Percentiles rank a stretch among this genome's conserved stretches.
These are phyloP conservation scores for Melanotaenia maccullochi DNA, from an alignment of 2,797 vertebrate species.

Conservation along the genomic window DNA sequence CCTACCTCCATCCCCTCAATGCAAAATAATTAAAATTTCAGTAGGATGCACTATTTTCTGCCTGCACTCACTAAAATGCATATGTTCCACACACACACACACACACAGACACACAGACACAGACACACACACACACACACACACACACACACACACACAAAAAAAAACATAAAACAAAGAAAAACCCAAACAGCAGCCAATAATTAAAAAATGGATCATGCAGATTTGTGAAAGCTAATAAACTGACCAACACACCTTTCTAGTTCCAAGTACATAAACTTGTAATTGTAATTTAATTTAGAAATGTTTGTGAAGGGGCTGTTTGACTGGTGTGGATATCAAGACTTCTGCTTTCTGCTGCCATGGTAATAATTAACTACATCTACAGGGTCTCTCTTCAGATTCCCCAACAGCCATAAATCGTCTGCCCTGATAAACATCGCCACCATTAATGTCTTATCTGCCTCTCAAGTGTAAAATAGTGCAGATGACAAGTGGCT, in stretches of 20 bases:
- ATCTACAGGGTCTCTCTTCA: slow-evolving; percentile 11
- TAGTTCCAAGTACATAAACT: not conserved
- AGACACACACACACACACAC: not conserved
- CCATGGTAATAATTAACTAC: not conserved
- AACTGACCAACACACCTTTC: not conserved
- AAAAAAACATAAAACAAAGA: too few species aligned
- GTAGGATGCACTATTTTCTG: slow-evolving; percentile 44
- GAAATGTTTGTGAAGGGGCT: not conserved
- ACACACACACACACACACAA: too few species aligned
- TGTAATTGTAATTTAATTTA: not conserved
- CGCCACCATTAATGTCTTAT: slow-evolving; percentile 38
- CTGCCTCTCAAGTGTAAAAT: slow-evolving; percentile 40
- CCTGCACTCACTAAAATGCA: slow-evolving; percentile 38
- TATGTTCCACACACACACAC: not conserved
- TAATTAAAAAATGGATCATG: too few species aligned
- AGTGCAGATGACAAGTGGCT: slow-evolving; percentile 51
- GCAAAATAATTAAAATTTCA: slow-evolving; percentile 67
- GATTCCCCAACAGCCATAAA: slow-evolving; percentile 35
- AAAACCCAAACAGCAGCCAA: too few species aligned
- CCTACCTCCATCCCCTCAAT: slow-evolving; percentile 42
- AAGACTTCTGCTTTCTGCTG: not conserved
- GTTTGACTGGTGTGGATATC: not conserved
- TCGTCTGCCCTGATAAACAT: slow-evolving; percentile 42
- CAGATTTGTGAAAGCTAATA: not conserved
- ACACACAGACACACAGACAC: not conserved